Evolutionary conservation across 2,113 vertebrate genomes (phyloP).

Genomic region (Micromys minutus): DNA sequence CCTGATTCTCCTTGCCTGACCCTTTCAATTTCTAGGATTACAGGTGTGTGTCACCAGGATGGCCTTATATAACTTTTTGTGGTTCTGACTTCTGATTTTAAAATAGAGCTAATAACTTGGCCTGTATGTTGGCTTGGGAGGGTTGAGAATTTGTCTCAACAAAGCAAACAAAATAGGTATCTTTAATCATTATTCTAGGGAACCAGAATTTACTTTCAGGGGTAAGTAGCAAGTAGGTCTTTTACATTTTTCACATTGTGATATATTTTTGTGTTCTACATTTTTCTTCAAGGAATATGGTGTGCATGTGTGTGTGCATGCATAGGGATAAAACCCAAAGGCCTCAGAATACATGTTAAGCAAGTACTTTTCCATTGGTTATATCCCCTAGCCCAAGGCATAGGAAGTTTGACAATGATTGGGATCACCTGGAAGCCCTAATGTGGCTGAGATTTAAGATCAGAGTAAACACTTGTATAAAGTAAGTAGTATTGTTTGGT

Average conservation of each 20-base stretch:
- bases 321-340: neutral
- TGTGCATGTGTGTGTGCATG: neutral
- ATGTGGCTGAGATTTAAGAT: neutral
- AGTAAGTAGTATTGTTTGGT: neutral
- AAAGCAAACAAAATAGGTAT: neutral
- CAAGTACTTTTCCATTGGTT: neutral
- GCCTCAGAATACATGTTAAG: neutral
- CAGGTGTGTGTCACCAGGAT: neutral
- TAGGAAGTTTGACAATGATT: constrained; percentile 30
- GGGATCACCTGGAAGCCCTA: constrained; percentile 8
- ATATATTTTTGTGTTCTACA: neutral
- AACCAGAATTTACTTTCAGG: constrained; percentile 15
- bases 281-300: neutral
- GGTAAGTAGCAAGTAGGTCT: constrained; percentile 15
- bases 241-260: constrained; percentile 31
- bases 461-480: constrained; percentile 17
- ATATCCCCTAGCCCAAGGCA: neutral
- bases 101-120: constrained; percentile 6
- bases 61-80: neutral
- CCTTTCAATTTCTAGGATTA: neutral
- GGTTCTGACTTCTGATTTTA: constrained; percentile 40
- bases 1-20: neutral
- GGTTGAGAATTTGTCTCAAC: neutral
- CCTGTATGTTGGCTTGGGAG: neutral
- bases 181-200: neutral